Conservation (phyloP, 1,140 invertebrate species). For the Calliphora vicina region DNA sequence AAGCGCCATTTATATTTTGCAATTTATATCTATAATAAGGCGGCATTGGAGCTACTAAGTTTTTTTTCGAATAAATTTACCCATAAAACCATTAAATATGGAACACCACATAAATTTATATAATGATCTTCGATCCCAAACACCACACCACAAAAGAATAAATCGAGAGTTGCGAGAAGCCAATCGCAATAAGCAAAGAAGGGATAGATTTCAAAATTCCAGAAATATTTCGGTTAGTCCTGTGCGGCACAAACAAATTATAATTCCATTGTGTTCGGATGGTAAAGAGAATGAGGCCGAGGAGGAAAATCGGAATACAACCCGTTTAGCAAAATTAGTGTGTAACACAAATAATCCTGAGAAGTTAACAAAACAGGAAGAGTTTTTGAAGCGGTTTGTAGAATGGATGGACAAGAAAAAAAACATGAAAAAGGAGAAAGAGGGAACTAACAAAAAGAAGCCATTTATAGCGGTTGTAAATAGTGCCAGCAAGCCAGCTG, state of each 20-base stretch:
- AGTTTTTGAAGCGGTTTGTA: neutral
- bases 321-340: neutral
- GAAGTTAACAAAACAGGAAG: neutral
- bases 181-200: slow-evolving; percentile 29
- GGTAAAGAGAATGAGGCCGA: neutral
- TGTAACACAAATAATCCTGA: neutral
- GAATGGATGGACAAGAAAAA: slow-evolving; percentile 9
- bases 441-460: neutral
- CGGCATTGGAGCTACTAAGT: neutral
- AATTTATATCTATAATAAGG: no score
- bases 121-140: slow-evolving; percentile 4
- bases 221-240: slow-evolving; percentile 34
- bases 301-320: neutral
- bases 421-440: neutral
- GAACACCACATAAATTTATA: slow-evolving; percentile 28
- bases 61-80: neutral
- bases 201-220: slow-evolving; percentile 16
- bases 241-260: neutral
- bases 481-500: neutral
- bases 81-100: slow-evolving; percentile 19
- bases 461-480: neutral
- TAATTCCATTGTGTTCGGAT: neutral
- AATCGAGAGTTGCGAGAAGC: slow-evolving; percentile 34
- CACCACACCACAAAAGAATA: neutral
- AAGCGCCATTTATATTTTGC: neutral